Percentiles rank a stretch among this genome's conserved stretches.
Evolutionary conservation across 2,888 invertebrate genomes (phyloP).

Genomic region (Perizoma flavofasciatum): DNA sequence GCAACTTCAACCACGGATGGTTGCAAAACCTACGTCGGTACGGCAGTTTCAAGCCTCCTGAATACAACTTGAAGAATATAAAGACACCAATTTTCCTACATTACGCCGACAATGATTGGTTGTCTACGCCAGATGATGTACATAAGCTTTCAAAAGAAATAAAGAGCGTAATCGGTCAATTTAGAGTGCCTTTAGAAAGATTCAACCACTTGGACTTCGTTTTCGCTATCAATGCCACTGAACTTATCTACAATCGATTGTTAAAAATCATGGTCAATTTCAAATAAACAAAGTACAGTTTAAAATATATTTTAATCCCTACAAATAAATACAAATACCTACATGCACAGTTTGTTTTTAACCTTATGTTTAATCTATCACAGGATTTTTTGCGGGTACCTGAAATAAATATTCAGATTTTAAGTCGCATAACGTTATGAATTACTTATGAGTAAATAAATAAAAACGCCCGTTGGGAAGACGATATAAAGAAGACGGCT

Average conservation of each 20-base stretch:
- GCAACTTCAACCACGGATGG: slow-evolving; percentile 78
- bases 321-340: slow-evolving; percentile 3
- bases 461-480: too few species aligned
- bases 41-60: slow-evolving; percentile 76
- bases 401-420: slow-evolving; percentile 17
- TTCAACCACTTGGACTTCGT: slow-evolving; percentile 85
- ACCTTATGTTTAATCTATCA: slow-evolving; percentile 14
- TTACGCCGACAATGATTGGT: slow-evolving; percentile 80
- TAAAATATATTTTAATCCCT: slow-evolving; percentile 3
- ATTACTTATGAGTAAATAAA: too few species aligned
- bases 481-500: too few species aligned
- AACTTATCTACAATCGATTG: slow-evolving; percentile 82
- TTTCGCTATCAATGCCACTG: slow-evolving; percentile 82
- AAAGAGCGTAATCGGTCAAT: slow-evolving; percentile 71
- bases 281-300: slow-evolving; percentile 43
- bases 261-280: slow-evolving; percentile 73
- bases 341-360: slow-evolving; percentile 30
- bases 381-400: slow-evolving; percentile 31
- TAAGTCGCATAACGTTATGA: too few species aligned
- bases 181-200: slow-evolving; percentile 68
- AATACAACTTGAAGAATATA: slow-evolving; percentile 74
- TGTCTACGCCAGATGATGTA: slow-evolving; percentile 75
- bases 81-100: slow-evolving; percentile 76
- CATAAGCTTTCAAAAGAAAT: slow-evolving; percentile 66
- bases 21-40: slow-evolving; percentile 69